Evolutionary conservation across 2,888 invertebrate species (phyloP), one percentile per base, ranked within the genome.

Genomic region (Oligia fasciuncula): DNA sequence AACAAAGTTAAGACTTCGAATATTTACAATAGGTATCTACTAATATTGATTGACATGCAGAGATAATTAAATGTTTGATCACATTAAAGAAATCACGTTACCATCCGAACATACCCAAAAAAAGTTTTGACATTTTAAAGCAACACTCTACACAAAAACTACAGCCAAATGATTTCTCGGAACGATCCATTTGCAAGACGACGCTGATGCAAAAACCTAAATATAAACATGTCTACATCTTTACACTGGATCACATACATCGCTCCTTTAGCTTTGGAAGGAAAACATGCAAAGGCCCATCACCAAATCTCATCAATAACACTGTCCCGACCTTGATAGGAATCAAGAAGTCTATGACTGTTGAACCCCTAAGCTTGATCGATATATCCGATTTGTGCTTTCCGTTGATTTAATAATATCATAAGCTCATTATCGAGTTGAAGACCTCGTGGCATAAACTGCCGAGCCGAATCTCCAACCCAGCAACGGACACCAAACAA

Each of bases 91-190:
- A 68, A 54, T 40, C 14, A 68, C 40, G 29, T 35, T 69, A 1
- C 14, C 46, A 77, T 69, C 19, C 35, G 13, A 77, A 77, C 11
- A 43, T 3, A 66, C 5, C 6, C 23, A 66, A 74, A 77, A 68
- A 74, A 62, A 71, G 14, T 77, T 77, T 73, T 74, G 46, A 65
- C 49, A 68, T 74, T 77, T 76, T 54, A 60, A 84, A 85, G 23
- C 35, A 69, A 68, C 11, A 57, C 43, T 49, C 51, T 68, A 11
- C 43, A 63, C 68, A 85, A 85, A 82, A 85, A 82, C 76, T 73
- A 77, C 66, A 70, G 49, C 46, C 60, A 70, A 76, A 75, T 57
- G 11, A 82, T 49, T 86, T 86, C 86, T 86, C 40, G 62, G 85
- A 82, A 86, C 17, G 60, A 72, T 72, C 70, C 54, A 70, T 85